Conservation (phyloP, 2,113 vertebrate species). For the Sardina pilchardus region DNA sequence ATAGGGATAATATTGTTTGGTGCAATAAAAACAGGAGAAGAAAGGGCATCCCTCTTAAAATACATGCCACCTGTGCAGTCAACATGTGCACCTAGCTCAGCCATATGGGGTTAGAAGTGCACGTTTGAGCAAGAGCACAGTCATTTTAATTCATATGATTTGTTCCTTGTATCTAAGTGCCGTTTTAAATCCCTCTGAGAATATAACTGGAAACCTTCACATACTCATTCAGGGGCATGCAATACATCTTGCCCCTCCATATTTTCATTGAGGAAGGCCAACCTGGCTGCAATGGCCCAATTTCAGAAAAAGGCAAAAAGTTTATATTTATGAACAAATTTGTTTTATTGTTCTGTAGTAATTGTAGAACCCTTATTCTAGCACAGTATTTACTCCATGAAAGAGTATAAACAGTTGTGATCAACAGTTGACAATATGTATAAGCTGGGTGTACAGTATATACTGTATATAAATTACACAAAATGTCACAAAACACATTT, state of each 20-base stretch:
- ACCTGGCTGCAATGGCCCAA: background rate
- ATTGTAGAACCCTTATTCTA: background rate
- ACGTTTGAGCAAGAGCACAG: background rate
- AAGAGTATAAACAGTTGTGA: background rate
- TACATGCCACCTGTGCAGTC: background rate
- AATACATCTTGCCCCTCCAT: background rate
- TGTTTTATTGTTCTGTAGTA: background rate
- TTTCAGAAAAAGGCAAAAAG: background rate
- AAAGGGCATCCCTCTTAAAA: background rate
- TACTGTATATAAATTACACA: too few relatives aligned
- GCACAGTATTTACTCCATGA: background rate
- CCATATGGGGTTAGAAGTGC: background rate
- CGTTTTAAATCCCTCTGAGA: background rate
- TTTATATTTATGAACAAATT: background rate
- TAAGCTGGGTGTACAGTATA: background rate
- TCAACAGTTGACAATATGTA: background rate
- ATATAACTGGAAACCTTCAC: background rate
- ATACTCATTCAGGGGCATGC: background rate
- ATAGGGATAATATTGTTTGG: background rate
- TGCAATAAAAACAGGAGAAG: background rate
- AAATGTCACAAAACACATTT: too few relatives aligned
- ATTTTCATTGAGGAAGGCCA: background rate
- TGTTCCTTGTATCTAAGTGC: background rate
- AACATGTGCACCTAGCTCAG: background rate
- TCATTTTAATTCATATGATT: background rate